Evolutionary conservation across 2,888 invertebrate genomes (phyloP), one percentile per base, ranked within the genome.

Genomic region (Eurytoma californica): DNA sequence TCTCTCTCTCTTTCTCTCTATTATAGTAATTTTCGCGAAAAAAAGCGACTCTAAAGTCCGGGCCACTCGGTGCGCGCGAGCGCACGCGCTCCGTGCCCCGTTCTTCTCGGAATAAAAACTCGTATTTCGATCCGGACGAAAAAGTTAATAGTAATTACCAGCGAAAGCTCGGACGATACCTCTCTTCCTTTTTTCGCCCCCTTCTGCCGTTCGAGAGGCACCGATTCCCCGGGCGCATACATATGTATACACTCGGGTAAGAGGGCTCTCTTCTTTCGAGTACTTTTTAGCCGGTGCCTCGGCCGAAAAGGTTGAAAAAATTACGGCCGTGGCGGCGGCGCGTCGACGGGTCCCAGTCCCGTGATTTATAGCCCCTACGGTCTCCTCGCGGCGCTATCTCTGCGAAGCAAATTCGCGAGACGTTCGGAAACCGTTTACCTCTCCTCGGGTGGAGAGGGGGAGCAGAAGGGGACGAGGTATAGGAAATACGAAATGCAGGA

Each of bases 1-100:
- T 69, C 63, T 51, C 30, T 18, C 39, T 20, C 53, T 51, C 30
- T 18, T 28, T 20, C 53, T 55, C 51, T 68, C 79, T 79, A 81
- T 81, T 81, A 81, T 81, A 81, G 79, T 81, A 79, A 81, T 81
- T 81, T 81, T 79, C 72, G 49, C 63, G 28, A 39, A 55, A 74
- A 73, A 74, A 53, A 63, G 30, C 51, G 65, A 63, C 28, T 47
- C 53, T 39, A 0, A 39, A 39, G 39, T 9, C 39, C 9, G 9
- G 39, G 39, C 9, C 39, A 9, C 39, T 39, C 39, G 5, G 39
- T 39, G 39, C 39, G 39, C 39, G 39, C 5, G 39, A 7, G 39
- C 39, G 9, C 39, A 39, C 39, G 39, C 39, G 39, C 39, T 39
- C 39, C 39, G 39, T 39, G 9, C 28, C 16, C 51, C 20, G n/a